Percentiles rank a stretch among this genome's conserved stretches.
These are phyloP conservation scores for Scomber colias DNA, from an alignment of 2,113 vertebrate species.

Conservation along the genomic window DNA sequence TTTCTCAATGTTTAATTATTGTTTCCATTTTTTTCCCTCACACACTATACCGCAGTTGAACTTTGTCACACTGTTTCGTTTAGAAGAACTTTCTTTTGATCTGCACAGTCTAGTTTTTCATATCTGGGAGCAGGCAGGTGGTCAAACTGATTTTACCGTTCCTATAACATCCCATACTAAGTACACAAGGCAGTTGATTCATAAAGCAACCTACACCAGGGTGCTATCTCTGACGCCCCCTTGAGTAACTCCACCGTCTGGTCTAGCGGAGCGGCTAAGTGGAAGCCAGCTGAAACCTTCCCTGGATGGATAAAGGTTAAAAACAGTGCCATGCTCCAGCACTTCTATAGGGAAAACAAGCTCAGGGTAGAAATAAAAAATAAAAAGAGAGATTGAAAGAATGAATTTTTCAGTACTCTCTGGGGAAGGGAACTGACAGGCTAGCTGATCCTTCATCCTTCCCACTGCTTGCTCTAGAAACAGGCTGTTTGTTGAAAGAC, in stretches of 20 bases:
- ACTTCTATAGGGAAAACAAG: constrained; percentile 24
- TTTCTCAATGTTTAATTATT: no score
- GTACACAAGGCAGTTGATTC: constrained; percentile 1
- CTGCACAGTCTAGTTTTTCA: not conserved
- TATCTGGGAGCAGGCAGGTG: not conserved
- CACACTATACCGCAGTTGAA: not conserved
- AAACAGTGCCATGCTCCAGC: constrained; percentile 16
- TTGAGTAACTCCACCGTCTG: not conserved
- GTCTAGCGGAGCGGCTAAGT: constrained; percentile 41
- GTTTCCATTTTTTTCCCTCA: not conserved
- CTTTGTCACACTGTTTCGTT: not conserved
- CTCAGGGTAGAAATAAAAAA: constrained; percentile 8
- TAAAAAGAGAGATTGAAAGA: constrained; percentile 12
- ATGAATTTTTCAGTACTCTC: constrained; percentile 20
- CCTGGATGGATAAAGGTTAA: constrained; percentile 39
- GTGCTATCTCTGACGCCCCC: not conserved
- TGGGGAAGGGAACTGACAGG: constrained; percentile 8
- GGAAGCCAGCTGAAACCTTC: constrained; percentile 14
- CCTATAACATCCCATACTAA: not conserved
- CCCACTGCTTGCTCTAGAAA: not conserved
- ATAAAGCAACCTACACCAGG: not conserved
- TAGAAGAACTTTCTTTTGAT: not conserved
- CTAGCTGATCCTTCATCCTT: constrained; percentile 10
- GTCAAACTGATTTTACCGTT: not conserved
- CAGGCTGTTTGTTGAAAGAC: constrained; percentile 32